Base-by-base conservation (phyloP, 2,113 vertebrate genomes). In the Chionis minor region DNA sequence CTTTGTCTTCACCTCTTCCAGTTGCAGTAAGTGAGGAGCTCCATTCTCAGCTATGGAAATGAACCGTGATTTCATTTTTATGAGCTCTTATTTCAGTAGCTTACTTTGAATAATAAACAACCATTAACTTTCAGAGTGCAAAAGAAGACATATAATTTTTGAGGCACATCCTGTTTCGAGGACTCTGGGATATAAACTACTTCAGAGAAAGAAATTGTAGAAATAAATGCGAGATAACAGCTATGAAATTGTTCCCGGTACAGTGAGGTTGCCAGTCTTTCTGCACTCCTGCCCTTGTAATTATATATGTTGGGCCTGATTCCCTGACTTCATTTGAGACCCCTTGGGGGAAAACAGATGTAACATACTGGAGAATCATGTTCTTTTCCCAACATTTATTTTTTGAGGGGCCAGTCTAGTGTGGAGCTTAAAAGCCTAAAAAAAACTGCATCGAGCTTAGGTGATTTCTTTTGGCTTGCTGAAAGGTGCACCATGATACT, bases 21-120 rank as follows among this genome's bases (percentile, higher is more conserved):
- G 70, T 49, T 82, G 85, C 83, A 81, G n/a, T 23, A 21, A 65
- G 55, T 4, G 22, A 79, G 19, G n/a, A 90, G 56, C 69, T 95
- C 86, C 88, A 59, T 83, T 96, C 95, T 94, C 96, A 83, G 81
- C 94, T 42, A 44, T 93, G 72, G n/a, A 87, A 86, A 74, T 40
- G 44, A 87, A 79, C 86, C 1, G 1, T 14, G 44, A 92, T 91
- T 92, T 90, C 45, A 16, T 92, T 94, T 85, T 87, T 91, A 74
- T 27, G 75, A 54, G 26, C 71, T 86, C 81, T 90, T 56, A 72
- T 85, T 96, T 96, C 88, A 65, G 58, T 59, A 67, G 56, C 61
- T 92, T 85, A 35, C 58, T 88, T 77, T 72, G 44, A 69, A 81
- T 74, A 91, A 87, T 65, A 81, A 79, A 84, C 56, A 80, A 81